phyloP scores from a whole-genome alignment of 1,140 invertebrate species.

The Ceratina japonica region DNA sequence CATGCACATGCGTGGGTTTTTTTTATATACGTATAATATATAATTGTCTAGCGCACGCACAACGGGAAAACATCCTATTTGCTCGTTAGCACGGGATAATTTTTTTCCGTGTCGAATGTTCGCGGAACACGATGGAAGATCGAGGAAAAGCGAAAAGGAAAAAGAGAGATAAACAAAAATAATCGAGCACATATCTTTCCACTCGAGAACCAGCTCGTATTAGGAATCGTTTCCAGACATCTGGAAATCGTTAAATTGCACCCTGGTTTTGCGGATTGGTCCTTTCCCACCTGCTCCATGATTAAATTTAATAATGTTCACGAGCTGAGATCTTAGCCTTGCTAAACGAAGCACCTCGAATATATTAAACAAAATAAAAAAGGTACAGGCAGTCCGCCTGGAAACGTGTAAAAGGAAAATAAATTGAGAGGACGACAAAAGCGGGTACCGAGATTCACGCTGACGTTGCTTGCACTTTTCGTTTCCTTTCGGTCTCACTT shows the following conservation, averaged over 20 bases:
- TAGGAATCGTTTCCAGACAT: conserved; percentile 42
- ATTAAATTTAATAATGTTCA: conserved; percentile 48
- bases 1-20: too few relatives aligned
- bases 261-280: conserved; percentile 51
- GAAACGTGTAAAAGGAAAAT: conserved; percentile 7
- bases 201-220: conserved; percentile 53
- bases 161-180: background rate
- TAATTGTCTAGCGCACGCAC: background rate
- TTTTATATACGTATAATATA: background rate
- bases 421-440: conserved; percentile 14
- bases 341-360: conserved; percentile 56
- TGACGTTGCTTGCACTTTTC: conserved; percentile 11
- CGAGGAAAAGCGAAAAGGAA: background rate
- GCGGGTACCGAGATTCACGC: conserved; percentile 11
- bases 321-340: conserved; percentile 57
- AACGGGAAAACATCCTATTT: conserved; percentile 3
- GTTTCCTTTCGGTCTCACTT: background rate
- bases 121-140: conserved; percentile 3
- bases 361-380: conserved; percentile 40
- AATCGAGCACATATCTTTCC: conserved; percentile 32
- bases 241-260: conserved; percentile 39
- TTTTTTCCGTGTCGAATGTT: background rate
- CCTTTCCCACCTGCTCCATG: conserved; percentile 46
- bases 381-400: background rate
- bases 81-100: background rate